Evolutionary conservation across 1,140 invertebrate genomes (phyloP), one percentile per base, ranked within the genome.

Genomic region (Drosophila tsacasi): DNA sequence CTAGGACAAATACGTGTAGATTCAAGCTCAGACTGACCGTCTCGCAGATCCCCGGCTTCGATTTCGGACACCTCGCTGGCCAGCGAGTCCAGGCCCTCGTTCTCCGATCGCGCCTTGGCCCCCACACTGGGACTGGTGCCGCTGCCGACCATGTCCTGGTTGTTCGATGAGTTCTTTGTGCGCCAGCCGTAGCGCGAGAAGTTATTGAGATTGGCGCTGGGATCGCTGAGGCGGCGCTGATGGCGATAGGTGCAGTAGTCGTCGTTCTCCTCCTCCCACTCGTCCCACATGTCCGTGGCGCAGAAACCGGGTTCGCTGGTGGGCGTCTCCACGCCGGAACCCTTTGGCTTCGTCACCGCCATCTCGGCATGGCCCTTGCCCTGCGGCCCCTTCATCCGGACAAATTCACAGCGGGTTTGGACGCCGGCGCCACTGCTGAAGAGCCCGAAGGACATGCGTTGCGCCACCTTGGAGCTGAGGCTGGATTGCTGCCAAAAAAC

Each of bases 331-430:
- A 97, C 97, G 2, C 98, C 98, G 10, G 97, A 96, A 49, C 96
- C 95, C 94, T 98, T 96, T 76, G 97, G 96, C 93, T 98, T 96
- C 5, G 97, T 98, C 25, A 99, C 98, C 5, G 98, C 99, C 97
- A 99, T 98, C 94, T 99, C 99, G 1, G 98, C 98, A 93, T 98
- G 97, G 0, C 99, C 99, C 94, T 99, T 99, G 13, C 97, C 97
- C 90, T 97, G 96, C 15, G 99, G 98, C 59, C 99, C 99, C 93
- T 98, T 97, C 98, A 99, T 99, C 61, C 98, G 95, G 32, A 99
- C 98, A 94, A 99, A 99, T 94, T 99, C 99, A 81, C 98, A 97
- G 79, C 98, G 95, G 83, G 98, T 97, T 52, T 96, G 95, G 25
- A 95, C 95, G 17, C 93, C 93, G 17, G 92, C 92, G 27, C 95